A percentile compares a stretch with the other conserved stretches of the same genome.
Conservation (phyloP, 2,888 invertebrate species). For the Microdon myrmicae region DNA sequence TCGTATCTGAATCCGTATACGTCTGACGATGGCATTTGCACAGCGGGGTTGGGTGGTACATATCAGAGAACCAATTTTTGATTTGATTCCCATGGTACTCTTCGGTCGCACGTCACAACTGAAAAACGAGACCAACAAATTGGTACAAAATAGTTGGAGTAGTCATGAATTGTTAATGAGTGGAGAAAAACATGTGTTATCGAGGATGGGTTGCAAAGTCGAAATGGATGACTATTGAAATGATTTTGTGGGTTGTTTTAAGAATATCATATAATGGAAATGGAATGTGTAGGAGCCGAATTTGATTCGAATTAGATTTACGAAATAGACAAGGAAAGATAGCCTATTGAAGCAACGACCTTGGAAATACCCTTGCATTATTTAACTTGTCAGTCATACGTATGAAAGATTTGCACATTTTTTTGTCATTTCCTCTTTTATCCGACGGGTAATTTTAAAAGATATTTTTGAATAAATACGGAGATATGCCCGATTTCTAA, state of each 20-base stretch:
- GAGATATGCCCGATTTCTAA: too few relatives aligned
- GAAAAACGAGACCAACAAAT: neutral
- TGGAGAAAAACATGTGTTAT: slow-evolving; percentile 6
- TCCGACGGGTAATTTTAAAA: too few relatives aligned
- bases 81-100: slow-evolving; percentile 39
- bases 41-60: slow-evolving; percentile 1
- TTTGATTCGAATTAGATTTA: too few relatives aligned
- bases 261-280: too few relatives aligned
- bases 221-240: slow-evolving; percentile 8
- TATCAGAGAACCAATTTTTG: slow-evolving; percentile 30
- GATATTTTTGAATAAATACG: too few relatives aligned
- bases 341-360: too few relatives aligned
- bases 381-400: too few relatives aligned
- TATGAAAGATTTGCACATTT: too few relatives aligned
- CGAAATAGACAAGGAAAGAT: too few relatives aligned
- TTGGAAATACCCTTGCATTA: too few relatives aligned
- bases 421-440: too few relatives aligned
- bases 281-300: too few relatives aligned
- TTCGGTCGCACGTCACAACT: neutral
- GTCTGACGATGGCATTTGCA: slow-evolving; percentile 24
- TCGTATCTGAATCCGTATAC: slow-evolving; percentile 12
- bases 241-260: neutral
- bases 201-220: slow-evolving; percentile 5
- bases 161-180: slow-evolving; percentile 27
- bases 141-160: neutral